A percentile compares a stretch with the other conserved stretches of the same genome.
Evolutionary conservation across 2,888 invertebrate species (phyloP).

Genomic region (Agelastica alni): DNA sequence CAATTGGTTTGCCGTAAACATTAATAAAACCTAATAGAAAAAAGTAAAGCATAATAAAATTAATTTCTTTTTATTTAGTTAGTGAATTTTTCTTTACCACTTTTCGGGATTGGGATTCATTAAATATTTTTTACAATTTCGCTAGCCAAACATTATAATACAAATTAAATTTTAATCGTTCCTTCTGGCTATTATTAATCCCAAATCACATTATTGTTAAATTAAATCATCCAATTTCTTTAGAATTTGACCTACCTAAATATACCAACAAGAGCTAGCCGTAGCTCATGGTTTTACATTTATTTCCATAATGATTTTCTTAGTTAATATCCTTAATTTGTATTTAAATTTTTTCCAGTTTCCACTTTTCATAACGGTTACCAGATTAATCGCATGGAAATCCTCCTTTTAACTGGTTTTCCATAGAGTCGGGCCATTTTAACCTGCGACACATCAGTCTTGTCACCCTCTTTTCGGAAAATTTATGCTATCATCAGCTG

Average conservation of each 20-base stretch:
- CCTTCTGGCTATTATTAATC: too few relatives aligned
- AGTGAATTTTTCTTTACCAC: too few relatives aligned
- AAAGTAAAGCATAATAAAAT: too few relatives aligned
- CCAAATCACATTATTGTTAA: neutral
- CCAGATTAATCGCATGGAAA: slow-evolving; percentile 15
- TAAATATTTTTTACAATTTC: too few relatives aligned
- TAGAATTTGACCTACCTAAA: slow-evolving; percentile 14
- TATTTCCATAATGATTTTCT: slow-evolving; percentile 24
- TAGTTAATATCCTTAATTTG: slow-evolving; percentile 18
- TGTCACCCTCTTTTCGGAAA: slow-evolving; percentile 15
- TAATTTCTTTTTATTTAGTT: too few relatives aligned
- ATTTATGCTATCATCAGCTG: slow-evolving; percentile 29
- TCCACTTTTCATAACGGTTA: neutral
- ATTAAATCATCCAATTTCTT: slow-evolving; percentile 13
- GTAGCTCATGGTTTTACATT: slow-evolving; percentile 2
- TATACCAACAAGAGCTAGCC: neutral
- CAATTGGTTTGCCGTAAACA: too few relatives aligned
- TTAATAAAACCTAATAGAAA: too few relatives aligned
- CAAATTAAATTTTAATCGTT: too few relatives aligned
- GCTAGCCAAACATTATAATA: too few relatives aligned
- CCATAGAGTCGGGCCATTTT: slow-evolving; percentile 14
- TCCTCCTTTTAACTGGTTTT: slow-evolving; percentile 14
- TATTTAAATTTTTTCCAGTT: slow-evolving; percentile 13
- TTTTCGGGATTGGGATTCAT: too few relatives aligned
- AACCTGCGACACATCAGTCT: slow-evolving; percentile 30